These are phyloP conservation scores for Bombus balteatus DNA, from an alignment of 1,140 invertebrate species.

Conservation along the genomic window DNA sequence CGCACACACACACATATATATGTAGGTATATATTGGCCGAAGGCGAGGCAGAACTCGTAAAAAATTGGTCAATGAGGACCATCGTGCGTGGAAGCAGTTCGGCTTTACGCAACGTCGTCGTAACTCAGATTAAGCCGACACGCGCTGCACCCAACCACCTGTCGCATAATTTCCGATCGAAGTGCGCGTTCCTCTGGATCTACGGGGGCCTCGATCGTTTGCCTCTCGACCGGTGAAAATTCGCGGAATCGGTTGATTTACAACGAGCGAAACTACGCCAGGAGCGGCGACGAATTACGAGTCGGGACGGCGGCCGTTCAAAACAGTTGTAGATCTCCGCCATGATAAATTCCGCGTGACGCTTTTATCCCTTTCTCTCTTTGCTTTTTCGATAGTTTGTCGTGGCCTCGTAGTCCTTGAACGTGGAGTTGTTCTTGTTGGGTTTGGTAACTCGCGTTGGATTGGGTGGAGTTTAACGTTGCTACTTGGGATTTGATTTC, in stretches of 20 bases:
- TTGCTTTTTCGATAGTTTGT: slow-evolving; percentile 4
- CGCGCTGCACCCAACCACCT: slow-evolving; percentile 43
- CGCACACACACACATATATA: too few species aligned
- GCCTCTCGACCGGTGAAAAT: slow-evolving; percentile 31
- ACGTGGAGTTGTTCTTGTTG: not conserved
- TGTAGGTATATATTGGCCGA: not conserved
- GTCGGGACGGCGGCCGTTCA: slow-evolving; percentile 1
- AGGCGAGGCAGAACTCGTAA: not conserved
- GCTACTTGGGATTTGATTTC: not conserved
- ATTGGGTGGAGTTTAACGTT: not conserved
- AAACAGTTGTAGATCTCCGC: slow-evolving; percentile 15
- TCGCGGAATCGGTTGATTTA: slow-evolving; percentile 34
- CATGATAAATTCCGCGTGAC: slow-evolving; percentile 10
- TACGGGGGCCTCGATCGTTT: slow-evolving; percentile 9
- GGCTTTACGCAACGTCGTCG: slow-evolving; percentile 56
- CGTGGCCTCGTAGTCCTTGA: not conserved
- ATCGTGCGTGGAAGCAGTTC: not conserved
- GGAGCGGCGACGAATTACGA: not conserved
- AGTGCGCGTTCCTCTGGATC: slow-evolving; percentile 14
- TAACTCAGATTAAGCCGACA: slow-evolving; percentile 56
- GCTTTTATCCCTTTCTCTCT: not conserved
- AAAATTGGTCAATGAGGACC: slow-evolving; percentile 42
- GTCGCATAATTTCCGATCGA: slow-evolving; percentile 62
- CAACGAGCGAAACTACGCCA: not conserved
- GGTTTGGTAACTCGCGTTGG: too few species aligned